Conservation (phyloP, 2,797 vertebrate species). For the Oophaga sylvatica region DNA sequence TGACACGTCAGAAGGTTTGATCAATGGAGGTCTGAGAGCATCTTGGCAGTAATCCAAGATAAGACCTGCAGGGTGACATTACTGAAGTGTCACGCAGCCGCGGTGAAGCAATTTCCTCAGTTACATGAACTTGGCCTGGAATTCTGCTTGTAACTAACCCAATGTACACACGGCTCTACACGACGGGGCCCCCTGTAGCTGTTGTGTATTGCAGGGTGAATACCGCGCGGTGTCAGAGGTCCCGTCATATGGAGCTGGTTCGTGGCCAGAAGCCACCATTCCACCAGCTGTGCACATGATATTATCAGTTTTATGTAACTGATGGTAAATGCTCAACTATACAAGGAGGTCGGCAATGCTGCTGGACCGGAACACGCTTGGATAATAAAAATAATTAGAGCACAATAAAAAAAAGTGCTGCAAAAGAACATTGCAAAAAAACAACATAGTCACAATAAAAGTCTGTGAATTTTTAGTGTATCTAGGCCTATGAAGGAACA, state of each 20-base stretch:
- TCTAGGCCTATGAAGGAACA: no score
- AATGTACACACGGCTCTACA: constrained; percentile 36
- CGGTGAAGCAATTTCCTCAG: constrained; percentile 20
- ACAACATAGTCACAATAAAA: no score
- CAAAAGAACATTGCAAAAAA: no score
- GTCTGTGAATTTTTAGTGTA: no score
- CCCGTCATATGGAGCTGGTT: background rate
- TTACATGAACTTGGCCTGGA: constrained; percentile 16
- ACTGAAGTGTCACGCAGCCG: background rate
- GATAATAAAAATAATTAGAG: no score
- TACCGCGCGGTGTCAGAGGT: background rate
- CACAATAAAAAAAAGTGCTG: no score
- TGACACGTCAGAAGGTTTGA: no score
- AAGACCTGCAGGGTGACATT: background rate
- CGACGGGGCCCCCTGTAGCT: background rate
- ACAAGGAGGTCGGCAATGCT: no score
- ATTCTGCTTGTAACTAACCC: constrained; percentile 32
- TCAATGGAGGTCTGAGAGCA: no score
- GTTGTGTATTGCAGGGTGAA: constrained; percentile 25
- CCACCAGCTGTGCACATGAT: background rate
- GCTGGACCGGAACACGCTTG: no score
- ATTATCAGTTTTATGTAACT: background rate
- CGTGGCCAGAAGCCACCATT: background rate
- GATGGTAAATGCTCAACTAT: no score
- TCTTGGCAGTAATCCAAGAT: background rate